Base-by-base conservation (phyloP, 2,113 vertebrate genomes). In the Megaceryle maxima region DNA sequence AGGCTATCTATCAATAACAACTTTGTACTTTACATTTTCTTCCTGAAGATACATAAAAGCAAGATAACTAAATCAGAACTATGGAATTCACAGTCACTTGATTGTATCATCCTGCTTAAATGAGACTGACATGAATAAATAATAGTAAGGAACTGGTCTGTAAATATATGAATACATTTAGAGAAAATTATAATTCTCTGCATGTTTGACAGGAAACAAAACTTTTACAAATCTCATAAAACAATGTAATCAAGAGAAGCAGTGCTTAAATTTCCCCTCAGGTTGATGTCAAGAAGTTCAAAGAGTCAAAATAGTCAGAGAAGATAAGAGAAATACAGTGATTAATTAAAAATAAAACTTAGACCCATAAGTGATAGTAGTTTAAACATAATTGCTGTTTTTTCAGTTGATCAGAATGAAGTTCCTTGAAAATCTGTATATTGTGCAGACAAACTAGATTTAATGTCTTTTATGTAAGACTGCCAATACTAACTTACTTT, bases 301-400 rank as follows among this genome's bases (percentile, higher is more conserved):
- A 16, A 64, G 11, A 57, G 8, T 80, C 6, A 73, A 69, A 69
- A 51, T 3, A 64, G 13, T 21, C 35, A 64, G 5, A 63, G 5
- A 76, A 59, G 4, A 53, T 18, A 50, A 83, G 68, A 59, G 13
- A 59, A 87, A 24, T 2, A 31, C 12, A 39, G 8, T 43, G 5
- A 55, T 67, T 57, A 33, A 82, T 35, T 44, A 76, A 59, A 79
- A 93, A 35, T 18, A 69, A 82, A 73, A 22, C 11, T 2, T 68
- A 50, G 48, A 33, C 6, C 3, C 3, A 5, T 50, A 55, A 59
- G 0, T 26, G 3, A 12, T 16, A 41, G 18, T 7, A 63, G 6
- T 16, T 59, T 31, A 62, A 83, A 64, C 3, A 20, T 33, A 53
- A 53, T n/a, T 82, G 8, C 0, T 4, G 4, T 13, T 7, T 2